phyloP scores from a whole-genome alignment of 2,888 invertebrate genomes.

The Oscheius onirici region DNA sequence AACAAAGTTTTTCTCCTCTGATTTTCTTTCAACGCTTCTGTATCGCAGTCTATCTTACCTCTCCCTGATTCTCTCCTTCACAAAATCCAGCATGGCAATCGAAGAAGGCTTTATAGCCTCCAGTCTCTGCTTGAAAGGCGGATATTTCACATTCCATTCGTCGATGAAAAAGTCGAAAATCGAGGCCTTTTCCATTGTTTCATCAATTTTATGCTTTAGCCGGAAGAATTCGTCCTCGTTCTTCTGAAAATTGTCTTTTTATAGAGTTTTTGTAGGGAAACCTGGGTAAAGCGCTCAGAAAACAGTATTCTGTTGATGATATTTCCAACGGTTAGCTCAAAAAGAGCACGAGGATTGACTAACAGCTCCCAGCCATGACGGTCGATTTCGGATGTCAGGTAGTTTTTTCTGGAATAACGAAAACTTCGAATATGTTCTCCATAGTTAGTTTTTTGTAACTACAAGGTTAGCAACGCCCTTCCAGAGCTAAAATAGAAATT shows the following conservation, averaged over 20 bases:
- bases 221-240: conserved; percentile 15
- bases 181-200: background rate
- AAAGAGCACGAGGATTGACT: conserved; percentile 1
- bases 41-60: conserved; percentile 3
- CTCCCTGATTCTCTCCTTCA: conserved; percentile 1
- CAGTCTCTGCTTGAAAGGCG: conserved; percentile 17
- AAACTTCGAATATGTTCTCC: too few relatives aligned
- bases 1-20: background rate
- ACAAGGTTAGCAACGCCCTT: too few relatives aligned
- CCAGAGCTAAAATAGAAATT: too few relatives aligned
- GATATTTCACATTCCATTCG: conserved; percentile 8
- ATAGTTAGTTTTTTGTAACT: too few relatives aligned
- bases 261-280: background rate
- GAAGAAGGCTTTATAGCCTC: background rate
- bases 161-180: conserved; percentile 18
- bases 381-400: conserved; percentile 8
- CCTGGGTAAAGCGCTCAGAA: conserved; percentile 28
- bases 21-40: too few relatives aligned
- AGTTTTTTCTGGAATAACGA: too few relatives aligned
- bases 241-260: background rate
- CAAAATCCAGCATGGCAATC: background rate
- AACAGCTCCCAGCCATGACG: conserved; percentile 2
- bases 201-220: conserved; percentile 7
- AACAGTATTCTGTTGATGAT: conserved; percentile 28
- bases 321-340: conserved; percentile 27